These are phyloP conservation scores for Calephelis nemesis DNA, from an alignment of 1,140 invertebrate genomes.

Conservation along the genomic window DNA sequence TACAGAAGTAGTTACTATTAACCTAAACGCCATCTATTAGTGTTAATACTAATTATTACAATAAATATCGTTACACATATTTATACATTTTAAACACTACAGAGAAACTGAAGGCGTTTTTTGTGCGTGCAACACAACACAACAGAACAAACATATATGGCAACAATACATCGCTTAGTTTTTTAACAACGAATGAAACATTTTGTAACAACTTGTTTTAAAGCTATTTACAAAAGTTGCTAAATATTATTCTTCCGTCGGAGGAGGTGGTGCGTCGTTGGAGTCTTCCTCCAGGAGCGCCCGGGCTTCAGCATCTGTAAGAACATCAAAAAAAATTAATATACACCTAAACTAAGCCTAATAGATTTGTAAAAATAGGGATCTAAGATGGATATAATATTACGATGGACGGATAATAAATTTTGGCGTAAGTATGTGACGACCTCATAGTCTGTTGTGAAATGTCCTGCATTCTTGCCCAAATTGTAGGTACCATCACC, in stretches of 20 bases:
- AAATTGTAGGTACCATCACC: too few relatives aligned
- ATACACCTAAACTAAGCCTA: too few relatives aligned
- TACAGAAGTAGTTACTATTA: too few relatives aligned
- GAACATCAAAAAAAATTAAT: not conserved
- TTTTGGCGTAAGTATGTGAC: too few relatives aligned
- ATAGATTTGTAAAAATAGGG: too few relatives aligned
- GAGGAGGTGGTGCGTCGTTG: slow-evolving; percentile 47
- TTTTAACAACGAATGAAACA: slow-evolving; percentile 65
- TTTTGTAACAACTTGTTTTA: slow-evolving; percentile 65
- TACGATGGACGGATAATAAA: too few relatives aligned
- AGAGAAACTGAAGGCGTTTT: slow-evolving; percentile 3
- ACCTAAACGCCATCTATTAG: too few relatives aligned
- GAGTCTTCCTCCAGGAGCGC: slow-evolving; percentile 64
- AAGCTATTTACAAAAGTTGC: slow-evolving; percentile 74
- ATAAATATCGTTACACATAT: not conserved
- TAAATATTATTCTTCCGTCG: slow-evolving; percentile 77
- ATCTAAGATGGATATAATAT: too few relatives aligned
- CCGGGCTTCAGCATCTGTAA: slow-evolving; percentile 72
- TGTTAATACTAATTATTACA: too few relatives aligned
- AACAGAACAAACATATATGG: slow-evolving; percentile 35
- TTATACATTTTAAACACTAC: not conserved
- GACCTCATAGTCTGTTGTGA: too few relatives aligned
- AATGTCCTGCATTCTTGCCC: too few relatives aligned
- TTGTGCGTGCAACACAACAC: slow-evolving; percentile 37
- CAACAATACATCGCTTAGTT: slow-evolving; percentile 38